A percentile compares a stretch with the other conserved stretches of the same genome.
Evolutionary conservation across 1,140 invertebrate species (phyloP).

Genomic region (Gonatopus flavifemur): DNA sequence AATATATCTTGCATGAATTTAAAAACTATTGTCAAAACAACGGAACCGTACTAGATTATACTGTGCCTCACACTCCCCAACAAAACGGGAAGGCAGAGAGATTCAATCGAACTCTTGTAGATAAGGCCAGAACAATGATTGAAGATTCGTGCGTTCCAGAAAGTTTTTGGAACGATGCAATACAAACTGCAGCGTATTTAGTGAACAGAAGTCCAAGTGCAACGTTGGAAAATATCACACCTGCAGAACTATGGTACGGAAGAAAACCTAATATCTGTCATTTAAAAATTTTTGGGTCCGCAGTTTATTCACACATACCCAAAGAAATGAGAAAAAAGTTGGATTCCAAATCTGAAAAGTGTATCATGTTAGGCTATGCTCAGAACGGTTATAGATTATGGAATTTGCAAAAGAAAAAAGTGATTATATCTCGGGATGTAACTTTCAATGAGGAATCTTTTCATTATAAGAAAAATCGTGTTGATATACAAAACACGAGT

Average conservation of each 20-base stretch:
- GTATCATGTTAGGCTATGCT: constrained; percentile 29
- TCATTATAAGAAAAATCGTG: no score
- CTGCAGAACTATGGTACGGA: constrained; percentile 27
- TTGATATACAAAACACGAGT: no score
- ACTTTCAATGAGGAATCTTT: constrained; percentile 24
- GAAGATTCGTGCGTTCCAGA: constrained; percentile 27
- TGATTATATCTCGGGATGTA: constrained; percentile 26
- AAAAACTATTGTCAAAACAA: constrained; percentile 38
- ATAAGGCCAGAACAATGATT: constrained; percentile 33
- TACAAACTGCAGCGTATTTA: constrained; percentile 31
- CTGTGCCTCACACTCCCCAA: constrained; percentile 15
- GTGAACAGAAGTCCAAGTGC: constrained; percentile 35
- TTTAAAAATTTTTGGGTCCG: constrained; percentile 22
- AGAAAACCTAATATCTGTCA: constrained; percentile 13
- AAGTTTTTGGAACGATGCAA: constrained; percentile 39
- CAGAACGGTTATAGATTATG: constrained; percentile 32
- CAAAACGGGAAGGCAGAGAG: constrained; percentile 44
- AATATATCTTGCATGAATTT: constrained; percentile 46
- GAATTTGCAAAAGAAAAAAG: constrained; percentile 18
- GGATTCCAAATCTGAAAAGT: constrained; percentile 26
- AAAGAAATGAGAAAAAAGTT: no score
- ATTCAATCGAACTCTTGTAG: constrained; percentile 36
- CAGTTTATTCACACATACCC: constrained; percentile 11
- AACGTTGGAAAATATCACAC: constrained; percentile 3
- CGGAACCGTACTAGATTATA: constrained; percentile 1